Conservation (phyloP, 2,797 vertebrate genomes). For the Scomberomorus guttatus region DNA sequence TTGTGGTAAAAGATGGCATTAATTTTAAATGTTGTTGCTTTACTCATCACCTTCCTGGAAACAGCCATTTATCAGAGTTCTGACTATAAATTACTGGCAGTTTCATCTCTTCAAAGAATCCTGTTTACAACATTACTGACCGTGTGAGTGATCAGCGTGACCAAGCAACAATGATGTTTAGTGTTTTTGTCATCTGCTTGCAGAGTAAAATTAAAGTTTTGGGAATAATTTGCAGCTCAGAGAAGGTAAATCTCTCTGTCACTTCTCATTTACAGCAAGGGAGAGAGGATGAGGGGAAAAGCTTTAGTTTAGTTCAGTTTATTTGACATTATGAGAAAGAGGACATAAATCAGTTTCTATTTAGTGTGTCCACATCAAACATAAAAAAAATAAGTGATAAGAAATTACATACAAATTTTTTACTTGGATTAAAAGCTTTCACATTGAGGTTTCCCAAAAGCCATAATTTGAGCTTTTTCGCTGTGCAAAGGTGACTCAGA, state of each 20-base stretch:
- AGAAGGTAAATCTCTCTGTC: conserved; percentile 40
- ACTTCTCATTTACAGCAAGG: conserved; percentile 11
- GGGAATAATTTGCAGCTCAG: conserved; percentile 41
- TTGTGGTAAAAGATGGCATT: conserved; percentile 20
- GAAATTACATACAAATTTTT: no score
- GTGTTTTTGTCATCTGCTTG: conserved; percentile 28
- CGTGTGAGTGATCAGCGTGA: conserved; percentile 38
- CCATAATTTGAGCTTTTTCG: no score
- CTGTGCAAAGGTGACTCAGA: not conserved
- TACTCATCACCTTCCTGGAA: conserved; percentile 35
- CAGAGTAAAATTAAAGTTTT: conserved; percentile 8
- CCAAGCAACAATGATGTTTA: conserved; percentile 21
- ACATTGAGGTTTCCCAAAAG: no score
- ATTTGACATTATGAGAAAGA: not conserved
- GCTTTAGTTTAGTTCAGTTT: not conserved
- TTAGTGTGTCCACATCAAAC: not conserved
- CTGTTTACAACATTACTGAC: conserved; percentile 23
- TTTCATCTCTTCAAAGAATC: conserved; percentile 17
- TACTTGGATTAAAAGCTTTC: no score
- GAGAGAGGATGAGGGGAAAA: not conserved
- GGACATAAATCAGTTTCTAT: not conserved
- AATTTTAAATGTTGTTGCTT: conserved; percentile 25
- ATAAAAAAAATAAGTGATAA: not conserved
- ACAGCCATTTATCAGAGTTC: conserved; percentile 42
- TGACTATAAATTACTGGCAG: conserved; percentile 37